Conservation (phyloP, 2,888 invertebrate genomes). For the Hyposoter dolosus region DNA sequence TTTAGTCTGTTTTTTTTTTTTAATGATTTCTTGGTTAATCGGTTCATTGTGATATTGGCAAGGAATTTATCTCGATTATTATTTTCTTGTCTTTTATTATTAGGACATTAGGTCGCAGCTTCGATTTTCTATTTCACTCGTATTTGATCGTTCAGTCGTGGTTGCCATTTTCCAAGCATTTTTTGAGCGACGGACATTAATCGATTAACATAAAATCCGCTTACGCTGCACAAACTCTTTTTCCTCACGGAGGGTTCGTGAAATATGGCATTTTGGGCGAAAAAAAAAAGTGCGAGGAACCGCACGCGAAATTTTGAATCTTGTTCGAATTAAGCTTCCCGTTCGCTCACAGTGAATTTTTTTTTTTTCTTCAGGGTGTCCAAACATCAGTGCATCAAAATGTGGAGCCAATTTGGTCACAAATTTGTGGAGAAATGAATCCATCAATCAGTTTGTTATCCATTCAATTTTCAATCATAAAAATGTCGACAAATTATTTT, state of each 20-base stretch:
- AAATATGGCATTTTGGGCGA: conserved; percentile 60
- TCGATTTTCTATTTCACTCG: conserved; percentile 1
- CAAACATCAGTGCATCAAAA: neutral
- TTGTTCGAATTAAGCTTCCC: conserved; percentile 25
- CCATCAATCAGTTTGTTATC: neutral
- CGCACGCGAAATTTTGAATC: conserved; percentile 28
- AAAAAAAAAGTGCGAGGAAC: conserved; percentile 5
- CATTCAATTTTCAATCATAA: neutral
- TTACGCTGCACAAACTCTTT: conserved; percentile 29
- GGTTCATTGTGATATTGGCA: conserved; percentile 45
- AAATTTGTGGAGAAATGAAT: neutral
- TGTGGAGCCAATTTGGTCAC: neutral
- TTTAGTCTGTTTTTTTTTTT: neutral
- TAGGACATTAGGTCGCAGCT: neutral
- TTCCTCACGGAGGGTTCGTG: conserved; percentile 8
- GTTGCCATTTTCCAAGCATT: conserved; percentile 7
- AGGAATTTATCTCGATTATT: conserved; percentile 36
- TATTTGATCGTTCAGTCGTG: conserved; percentile 38
- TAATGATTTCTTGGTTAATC: conserved; percentile 16
- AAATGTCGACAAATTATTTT: neutral
- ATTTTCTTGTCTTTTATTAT: conserved; percentile 12
- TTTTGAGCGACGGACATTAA: conserved; percentile 64
- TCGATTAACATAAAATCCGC: conserved; percentile 13
- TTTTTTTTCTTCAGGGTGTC: conserved; percentile 1
- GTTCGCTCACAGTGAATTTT: neutral